These are phyloP conservation scores for Minunthozetes semirufus DNA, from an alignment of 2,888 invertebrate genomes.

Conservation along the genomic window DNA sequence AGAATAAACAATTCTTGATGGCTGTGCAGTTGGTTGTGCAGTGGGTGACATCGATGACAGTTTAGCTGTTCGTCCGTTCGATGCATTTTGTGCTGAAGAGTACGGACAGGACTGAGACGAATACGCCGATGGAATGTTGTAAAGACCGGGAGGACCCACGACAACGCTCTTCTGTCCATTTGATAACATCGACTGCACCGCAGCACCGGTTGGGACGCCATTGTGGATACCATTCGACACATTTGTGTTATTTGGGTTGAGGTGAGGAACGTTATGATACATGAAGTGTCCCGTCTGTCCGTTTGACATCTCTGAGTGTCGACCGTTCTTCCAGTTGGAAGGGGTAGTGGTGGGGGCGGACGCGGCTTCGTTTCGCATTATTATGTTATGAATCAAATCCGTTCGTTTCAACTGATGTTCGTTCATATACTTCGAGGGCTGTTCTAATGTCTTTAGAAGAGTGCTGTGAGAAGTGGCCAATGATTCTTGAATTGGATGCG, in stretches of 20 bases:
- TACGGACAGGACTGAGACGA: conserved; percentile 33
- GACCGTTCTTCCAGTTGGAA: conserved; percentile 39
- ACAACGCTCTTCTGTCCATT: conserved; percentile 35
- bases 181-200: conserved; percentile 17
- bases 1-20: conserved; percentile 37
- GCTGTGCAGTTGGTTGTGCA: conserved; percentile 32
- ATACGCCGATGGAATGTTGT: conserved; percentile 41
- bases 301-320: conserved; percentile 42
- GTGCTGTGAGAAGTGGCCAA: conserved; percentile 56
- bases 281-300: conserved; percentile 4
- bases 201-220: conserved; percentile 32
- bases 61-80: conserved; percentile 19
- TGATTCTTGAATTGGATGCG: conserved; percentile 36
- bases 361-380: conserved; percentile 59
- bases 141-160: conserved; percentile 41
- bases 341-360: conserved; percentile 43
- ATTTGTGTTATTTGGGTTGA: conserved; percentile 24
- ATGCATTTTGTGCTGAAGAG: conserved; percentile 28
- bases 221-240: conserved; percentile 19
- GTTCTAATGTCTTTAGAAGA: conserved; percentile 80
- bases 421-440: conserved; percentile 78
- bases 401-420: conserved; percentile 85
- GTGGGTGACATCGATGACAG: conserved; percentile 31
- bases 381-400: conserved; percentile 84
- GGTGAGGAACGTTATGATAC: conserved; percentile 29